Conservation (phyloP, 2,797 vertebrate genomes). For the Acanthurus lineatus region DNA sequence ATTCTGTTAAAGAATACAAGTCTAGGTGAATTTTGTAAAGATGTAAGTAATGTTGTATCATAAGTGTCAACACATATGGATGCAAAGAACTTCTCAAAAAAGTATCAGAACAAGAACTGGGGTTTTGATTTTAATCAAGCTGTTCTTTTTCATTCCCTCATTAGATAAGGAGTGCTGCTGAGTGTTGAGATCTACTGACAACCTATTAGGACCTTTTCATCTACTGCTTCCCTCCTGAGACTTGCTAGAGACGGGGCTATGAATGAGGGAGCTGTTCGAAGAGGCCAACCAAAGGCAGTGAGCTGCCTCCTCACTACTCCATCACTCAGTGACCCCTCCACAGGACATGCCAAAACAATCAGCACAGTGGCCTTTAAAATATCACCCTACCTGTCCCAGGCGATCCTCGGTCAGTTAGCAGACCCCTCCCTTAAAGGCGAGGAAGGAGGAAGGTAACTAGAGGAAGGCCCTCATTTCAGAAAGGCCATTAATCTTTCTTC, state of each 20-base stretch:
- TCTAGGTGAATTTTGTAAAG: conserved; percentile 7
- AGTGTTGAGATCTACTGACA: conserved; percentile 57
- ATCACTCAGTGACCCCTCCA: conserved; percentile 75
- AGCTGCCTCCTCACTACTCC: conserved; percentile 64
- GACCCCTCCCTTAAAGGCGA: conserved; percentile 66
- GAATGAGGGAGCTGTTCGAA: conserved; percentile 76
- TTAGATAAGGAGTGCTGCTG: conserved; percentile 54
- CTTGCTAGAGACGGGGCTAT: conserved; percentile 53
- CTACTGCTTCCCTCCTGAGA: conserved; percentile 55
- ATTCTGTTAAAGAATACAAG: conserved; percentile 40
- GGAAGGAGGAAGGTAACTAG: conserved; percentile 44
- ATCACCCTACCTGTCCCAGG: conserved; percentile 75
- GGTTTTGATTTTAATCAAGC: conserved; percentile 30
- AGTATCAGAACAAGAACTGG: conserved; percentile 22
- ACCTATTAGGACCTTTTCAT: conserved; percentile 69
- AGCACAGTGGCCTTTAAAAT: conserved; percentile 67
- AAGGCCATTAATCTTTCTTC: conserved; percentile 85
- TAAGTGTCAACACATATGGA: conserved; percentile 15
- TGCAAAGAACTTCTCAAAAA: conserved; percentile 12
- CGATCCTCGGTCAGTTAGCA: conserved; percentile 65
- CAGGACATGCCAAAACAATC: conserved; percentile 74
- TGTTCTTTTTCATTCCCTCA: conserved; percentile 48
- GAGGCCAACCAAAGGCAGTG: conserved; percentile 55
- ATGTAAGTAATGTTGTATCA: not conserved
- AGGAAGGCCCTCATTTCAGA: conserved; percentile 73